Base-by-base conservation (phyloP, 2,888 invertebrate genomes). In the Phrixothrix hirtus region DNA sequence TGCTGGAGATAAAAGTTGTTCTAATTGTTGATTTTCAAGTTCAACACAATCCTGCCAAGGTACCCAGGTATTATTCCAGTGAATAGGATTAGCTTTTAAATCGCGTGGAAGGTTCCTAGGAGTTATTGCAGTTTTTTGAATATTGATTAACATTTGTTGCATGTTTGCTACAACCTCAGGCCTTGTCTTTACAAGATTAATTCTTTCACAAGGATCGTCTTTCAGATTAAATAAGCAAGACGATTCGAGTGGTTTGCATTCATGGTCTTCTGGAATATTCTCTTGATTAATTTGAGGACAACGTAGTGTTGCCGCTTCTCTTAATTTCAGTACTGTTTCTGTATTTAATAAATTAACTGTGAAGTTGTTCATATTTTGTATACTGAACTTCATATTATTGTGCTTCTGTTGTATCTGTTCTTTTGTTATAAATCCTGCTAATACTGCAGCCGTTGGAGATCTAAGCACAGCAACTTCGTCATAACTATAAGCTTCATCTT, bases 11-110 rank as follows among this genome's bases (percentile, higher is more conserved):
- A 72, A 49, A 2, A 55, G 38, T 42, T 67, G 64, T 3, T 53
- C 11, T 1, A 70, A 53, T 47, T 67, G 69, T 37, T 63, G 46
- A 38, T 57, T 65, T 2, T 57, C 39, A 2, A 68, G 64, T 55
- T 75, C 73, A 54, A 75, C 73, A 77, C 80, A 81, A 60, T 83
- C 82, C 61, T 74, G 69, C 85, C 84, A 85, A 59, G 75, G 77
- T 1, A 76, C 76, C 85, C 85, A 85, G 0, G 79, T 78, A 39
- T 78, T 76, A 41, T 81, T 78, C 75, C 81, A 82, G 3, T 73
- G 60, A 0, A 62, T 61, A 0, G 85, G 84, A 71, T 84, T 75
- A 1, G 80, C 78, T 1, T 71, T 72, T 0, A 74, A 70, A 57
- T 80, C 79, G 1, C 69, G 61, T 0, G 77, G 74, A 0, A 75